These are phyloP conservation scores for Epinephelus cyanopodus DNA, from an alignment of 2,113 vertebrate genomes.

Conservation along the genomic window DNA sequence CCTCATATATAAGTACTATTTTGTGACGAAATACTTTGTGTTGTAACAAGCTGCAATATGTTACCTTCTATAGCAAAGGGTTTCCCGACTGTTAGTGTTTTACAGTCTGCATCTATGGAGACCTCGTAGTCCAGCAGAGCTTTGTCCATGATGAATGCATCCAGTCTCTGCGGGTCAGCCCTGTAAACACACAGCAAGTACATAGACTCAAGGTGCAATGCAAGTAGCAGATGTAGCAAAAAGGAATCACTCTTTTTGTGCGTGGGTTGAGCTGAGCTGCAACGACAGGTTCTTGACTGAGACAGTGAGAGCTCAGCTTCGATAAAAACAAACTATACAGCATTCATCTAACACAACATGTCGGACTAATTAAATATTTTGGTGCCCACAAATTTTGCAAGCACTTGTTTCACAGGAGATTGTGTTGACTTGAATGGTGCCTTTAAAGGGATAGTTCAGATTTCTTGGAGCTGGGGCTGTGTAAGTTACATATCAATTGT, in stretches of 20 bases:
- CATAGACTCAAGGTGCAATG: background rate
- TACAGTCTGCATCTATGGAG: conserved; percentile 98
- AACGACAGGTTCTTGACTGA: background rate
- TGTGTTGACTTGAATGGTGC: background rate
- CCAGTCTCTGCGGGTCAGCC: conserved; percentile 95
- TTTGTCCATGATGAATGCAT: conserved; percentile 99
- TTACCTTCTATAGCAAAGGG: conserved; percentile 98
- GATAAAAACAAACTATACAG: background rate
- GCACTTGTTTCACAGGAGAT: background rate
- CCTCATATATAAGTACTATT: background rate
- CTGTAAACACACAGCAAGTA: conserved; percentile 77
- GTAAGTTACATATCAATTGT: too few species aligned
- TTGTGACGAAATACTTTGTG: background rate
- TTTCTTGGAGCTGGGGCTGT: too few species aligned
- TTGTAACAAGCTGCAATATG: background rate
- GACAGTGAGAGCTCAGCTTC: background rate
- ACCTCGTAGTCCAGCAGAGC: conserved; percentile 99
- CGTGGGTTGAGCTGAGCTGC: background rate
- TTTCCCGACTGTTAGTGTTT: conserved; percentile 96
- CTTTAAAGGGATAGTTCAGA: too few species aligned
- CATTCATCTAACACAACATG: background rate
- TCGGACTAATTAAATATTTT: conserved; percentile 1
- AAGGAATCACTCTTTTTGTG: background rate
- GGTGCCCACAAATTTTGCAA: background rate
- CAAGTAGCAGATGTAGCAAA: background rate